Conservation (phyloP, 1,140 invertebrate species). For the Trachelipus rathkii region DNA sequence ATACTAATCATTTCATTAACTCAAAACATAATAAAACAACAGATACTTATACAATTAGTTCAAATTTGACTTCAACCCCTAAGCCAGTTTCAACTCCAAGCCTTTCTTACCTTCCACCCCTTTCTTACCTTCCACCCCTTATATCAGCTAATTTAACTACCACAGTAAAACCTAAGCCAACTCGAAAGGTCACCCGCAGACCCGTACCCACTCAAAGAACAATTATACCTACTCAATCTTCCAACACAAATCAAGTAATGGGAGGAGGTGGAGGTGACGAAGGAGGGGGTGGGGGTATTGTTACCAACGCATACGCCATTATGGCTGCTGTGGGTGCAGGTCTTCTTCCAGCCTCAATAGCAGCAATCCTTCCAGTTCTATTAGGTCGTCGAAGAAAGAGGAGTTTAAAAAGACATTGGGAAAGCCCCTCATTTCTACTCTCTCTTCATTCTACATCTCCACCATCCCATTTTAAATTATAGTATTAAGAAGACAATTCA, state of each 20-base stretch:
- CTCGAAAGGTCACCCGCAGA: no score
- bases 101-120: not conserved
- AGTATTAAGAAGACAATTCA: not conserved
- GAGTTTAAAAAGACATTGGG: constrained; percentile 16
- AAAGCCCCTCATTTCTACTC: not conserved
- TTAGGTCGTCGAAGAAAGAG: constrained; percentile 28
- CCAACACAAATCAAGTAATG: no score
- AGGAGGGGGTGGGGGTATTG: not conserved
- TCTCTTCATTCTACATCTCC: not conserved
- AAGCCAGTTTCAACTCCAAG: not conserved
- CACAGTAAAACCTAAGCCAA: no score
- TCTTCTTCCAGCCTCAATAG: constrained; percentile 25
- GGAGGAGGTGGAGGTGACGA: not conserved
- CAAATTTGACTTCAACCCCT: not conserved
- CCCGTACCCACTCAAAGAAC: no score
- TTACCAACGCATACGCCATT: constrained; percentile 22
- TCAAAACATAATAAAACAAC: not conserved
- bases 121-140: not conserved
- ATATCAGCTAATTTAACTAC: no score
- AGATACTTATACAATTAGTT: not conserved
- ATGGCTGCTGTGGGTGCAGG: constrained; percentile 31
- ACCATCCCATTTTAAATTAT: not conserved
- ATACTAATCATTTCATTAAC: not conserved
- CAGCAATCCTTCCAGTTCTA: constrained; percentile 27
- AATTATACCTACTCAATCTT: no score